Evolutionary conservation across 30 jellyfish, hydroid and myxozoan species (phyloP).

Genomic region (Aurelia aurita): DNA sequence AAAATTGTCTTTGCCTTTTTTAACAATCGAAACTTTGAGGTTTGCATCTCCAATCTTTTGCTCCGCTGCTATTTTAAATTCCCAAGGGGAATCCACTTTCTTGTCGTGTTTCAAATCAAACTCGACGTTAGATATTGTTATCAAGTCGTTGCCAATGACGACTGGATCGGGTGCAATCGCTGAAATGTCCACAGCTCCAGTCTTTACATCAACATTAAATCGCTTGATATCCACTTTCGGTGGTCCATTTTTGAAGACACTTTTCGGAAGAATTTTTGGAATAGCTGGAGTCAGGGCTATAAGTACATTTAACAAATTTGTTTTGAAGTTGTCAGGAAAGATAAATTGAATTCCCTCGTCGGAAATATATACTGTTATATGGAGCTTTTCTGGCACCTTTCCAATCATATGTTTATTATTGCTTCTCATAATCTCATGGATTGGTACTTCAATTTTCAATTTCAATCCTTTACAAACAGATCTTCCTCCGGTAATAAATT

Average conservation of each 20-base stretch:
- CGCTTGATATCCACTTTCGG: conserved; percentile 74
- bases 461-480: conserved; percentile 77
- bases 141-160: conserved; percentile 59
- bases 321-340: conserved; percentile 80
- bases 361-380: conserved; percentile 39
- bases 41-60: conserved; percentile 63
- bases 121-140: conserved; percentile 36
- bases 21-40: conserved; percentile 41
- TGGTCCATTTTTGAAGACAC: conserved; percentile 56
- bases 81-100: conserved; percentile 70
- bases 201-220: conserved; percentile 69
- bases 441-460: conserved; percentile 76
- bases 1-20: conserved; percentile 39
- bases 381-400: conserved; percentile 79
- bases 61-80: conserved; percentile 62
- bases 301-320: conserved; percentile 61
- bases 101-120: conserved; percentile 69
- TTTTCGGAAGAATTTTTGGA: conserved; percentile 65
- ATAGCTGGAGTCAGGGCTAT: conserved; percentile 72
- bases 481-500: conserved; percentile 62
- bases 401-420: conserved; percentile 47
- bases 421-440: conserved; percentile 59
- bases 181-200: conserved; percentile 51
- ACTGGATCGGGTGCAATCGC: conserved; percentile 77
- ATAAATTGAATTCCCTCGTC: conserved; percentile 49